Conservation (phyloP, 2,113 vertebrate species). For the Pelodiscus sinensis region DNA sequence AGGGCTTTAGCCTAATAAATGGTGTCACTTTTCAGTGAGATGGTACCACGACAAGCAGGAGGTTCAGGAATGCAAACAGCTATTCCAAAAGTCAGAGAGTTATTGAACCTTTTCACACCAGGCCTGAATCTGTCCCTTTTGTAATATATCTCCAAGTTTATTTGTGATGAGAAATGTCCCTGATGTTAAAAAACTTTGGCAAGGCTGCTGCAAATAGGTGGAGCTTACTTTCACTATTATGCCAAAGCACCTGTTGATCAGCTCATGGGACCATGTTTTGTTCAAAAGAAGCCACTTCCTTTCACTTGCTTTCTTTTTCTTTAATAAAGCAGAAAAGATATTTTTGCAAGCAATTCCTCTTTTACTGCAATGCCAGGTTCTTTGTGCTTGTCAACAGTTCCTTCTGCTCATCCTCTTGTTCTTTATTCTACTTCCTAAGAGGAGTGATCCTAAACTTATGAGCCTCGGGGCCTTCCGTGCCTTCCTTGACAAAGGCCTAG, state of each 20-base stretch:
- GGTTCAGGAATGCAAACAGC: neutral
- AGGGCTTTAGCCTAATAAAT: neutral
- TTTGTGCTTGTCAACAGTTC: neutral
- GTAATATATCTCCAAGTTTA: neutral
- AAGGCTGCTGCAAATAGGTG: constrained; percentile 37
- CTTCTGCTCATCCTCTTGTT: neutral
- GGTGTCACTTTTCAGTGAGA: neutral
- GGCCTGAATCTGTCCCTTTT: neutral
- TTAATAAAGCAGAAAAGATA: neutral
- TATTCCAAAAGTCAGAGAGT: neutral
- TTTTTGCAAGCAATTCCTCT: neutral
- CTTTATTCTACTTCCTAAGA: neutral
- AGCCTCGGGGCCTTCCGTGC: neutral
- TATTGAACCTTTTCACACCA: neutral
- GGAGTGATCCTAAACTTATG: neutral
- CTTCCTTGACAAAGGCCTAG: neutral
- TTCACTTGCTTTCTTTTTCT: constrained; percentile 25
- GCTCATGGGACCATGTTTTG: constrained; percentile 59
- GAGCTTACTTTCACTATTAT: constrained; percentile 61
- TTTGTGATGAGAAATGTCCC: neutral
- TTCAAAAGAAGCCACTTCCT: constrained; percentile 72
- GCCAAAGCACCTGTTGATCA: constrained; percentile 53
- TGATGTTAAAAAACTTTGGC: neutral
- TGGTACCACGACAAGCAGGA: neutral
- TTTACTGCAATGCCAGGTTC: constrained; percentile 7